Evolutionary conservation across 2,888 invertebrate genomes (phyloP).

Genomic region (Lithophane ornitopus): DNA sequence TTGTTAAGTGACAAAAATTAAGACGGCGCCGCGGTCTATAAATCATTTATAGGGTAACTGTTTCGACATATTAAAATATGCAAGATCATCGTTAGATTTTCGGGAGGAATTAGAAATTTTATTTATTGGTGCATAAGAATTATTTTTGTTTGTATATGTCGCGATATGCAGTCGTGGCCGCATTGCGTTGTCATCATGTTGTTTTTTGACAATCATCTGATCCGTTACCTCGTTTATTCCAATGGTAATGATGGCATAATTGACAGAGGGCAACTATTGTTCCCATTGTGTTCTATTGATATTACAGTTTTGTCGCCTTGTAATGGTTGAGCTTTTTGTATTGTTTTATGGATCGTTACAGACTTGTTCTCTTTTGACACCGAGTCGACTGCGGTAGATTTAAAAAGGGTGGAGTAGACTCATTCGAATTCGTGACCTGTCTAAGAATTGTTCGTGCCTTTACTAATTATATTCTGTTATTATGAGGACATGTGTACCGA

Average conservation of each 20-base stretch:
- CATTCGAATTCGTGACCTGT: constrained; percentile 77
- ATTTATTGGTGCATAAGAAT: constrained; percentile 75
- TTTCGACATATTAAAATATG: constrained; percentile 81
- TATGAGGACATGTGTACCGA: constrained; percentile 40
- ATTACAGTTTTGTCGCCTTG: constrained; percentile 90
- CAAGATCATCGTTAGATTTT: constrained; percentile 76
- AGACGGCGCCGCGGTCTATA: constrained; percentile 81
- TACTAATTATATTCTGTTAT: constrained; percentile 58
- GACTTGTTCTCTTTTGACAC: constrained; percentile 79
- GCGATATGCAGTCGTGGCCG: constrained; percentile 67
- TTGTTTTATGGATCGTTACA: constrained; percentile 83
- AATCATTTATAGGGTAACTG: constrained; percentile 87
- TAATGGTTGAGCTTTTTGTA: constrained; percentile 84
- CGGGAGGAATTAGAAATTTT: constrained; percentile 70
- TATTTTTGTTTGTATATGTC: constrained; percentile 71
- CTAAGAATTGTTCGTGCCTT: constrained; percentile 68
- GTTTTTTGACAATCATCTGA: constrained; percentile 87
- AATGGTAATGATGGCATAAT: constrained; percentile 90
- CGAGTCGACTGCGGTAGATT: constrained; percentile 79
- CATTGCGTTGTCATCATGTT: constrained; percentile 83
- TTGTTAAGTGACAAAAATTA: constrained; percentile 84
- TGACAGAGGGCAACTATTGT: constrained; percentile 90
- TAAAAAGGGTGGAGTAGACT: constrained; percentile 85
- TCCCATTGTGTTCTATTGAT: constrained; percentile 89
- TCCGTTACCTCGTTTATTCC: constrained; percentile 88